These are phyloP conservation scores for Catotricha subobsoleta DNA, from an alignment of 2,888 invertebrate genomes.

Conservation along the genomic window DNA sequence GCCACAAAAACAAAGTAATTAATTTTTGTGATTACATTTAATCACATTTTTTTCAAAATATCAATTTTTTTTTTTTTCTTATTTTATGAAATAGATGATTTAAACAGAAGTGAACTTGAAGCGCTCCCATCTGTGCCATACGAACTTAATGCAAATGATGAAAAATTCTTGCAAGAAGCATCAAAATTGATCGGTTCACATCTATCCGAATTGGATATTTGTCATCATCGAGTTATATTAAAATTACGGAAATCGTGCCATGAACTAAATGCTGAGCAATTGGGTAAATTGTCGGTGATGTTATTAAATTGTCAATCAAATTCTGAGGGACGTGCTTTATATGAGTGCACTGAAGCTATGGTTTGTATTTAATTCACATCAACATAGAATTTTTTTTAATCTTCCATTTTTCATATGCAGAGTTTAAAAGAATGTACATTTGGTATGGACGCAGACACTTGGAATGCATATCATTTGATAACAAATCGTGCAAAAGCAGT, in stretches of 20 bases:
- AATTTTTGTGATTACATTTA: background rate
- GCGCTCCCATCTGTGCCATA: background rate
- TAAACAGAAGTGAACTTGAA: background rate
- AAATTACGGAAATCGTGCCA: conserved; percentile 7
- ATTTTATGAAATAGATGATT: too few species aligned
- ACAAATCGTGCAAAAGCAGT: conserved; percentile 48
- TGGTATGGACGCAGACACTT: conserved; percentile 44
- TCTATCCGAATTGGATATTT: conserved; percentile 6
- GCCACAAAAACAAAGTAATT: background rate
- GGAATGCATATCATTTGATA: conserved; percentile 52
- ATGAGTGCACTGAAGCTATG: conserved; percentile 42
- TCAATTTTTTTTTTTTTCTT: too few species aligned
- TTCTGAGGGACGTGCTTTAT: conserved; percentile 39
- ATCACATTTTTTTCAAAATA: too few species aligned
- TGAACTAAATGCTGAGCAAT: conserved; percentile 40
- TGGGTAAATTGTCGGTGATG: conserved; percentile 46
- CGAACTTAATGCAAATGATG: background rate
- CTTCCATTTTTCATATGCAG: background rate
- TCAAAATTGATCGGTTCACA: background rate
- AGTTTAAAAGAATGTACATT: conserved; percentile 32
- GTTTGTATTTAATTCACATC: background rate
- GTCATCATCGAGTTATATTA: conserved; percentile 8
- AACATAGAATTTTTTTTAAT: background rate
- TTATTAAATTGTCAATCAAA: conserved; percentile 48
- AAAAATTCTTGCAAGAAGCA: conserved; percentile 6